A percentile compares a stretch with the other conserved stretches of the same genome.
Conservation (phyloP, 2,797 vertebrate species). For the Cirrhinus mrigala region DNA sequence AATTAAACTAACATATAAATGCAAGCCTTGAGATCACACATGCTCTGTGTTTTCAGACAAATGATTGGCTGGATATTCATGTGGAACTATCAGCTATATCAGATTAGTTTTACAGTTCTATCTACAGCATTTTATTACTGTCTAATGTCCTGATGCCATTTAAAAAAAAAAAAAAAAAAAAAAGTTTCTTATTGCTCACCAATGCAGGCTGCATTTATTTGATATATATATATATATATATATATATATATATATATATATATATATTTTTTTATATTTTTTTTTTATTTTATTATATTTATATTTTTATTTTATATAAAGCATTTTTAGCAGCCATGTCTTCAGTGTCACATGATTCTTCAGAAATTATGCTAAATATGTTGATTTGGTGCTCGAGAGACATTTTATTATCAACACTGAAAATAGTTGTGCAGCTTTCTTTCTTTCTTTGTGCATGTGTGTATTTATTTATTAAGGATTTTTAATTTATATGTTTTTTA, state of each 20-base stretch:
- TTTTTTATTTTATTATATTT: neutral
- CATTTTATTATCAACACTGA: neutral
- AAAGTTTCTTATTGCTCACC: neutral
- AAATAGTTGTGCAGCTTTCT: neutral
- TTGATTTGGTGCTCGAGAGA: neutral
- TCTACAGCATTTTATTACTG: neutral
- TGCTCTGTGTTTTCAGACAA: neutral
- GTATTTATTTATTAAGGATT: neutral
- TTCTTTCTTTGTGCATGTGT: neutral
- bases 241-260: too few relatives aligned
- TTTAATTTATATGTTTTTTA: neutral
- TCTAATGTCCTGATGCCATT: neutral
- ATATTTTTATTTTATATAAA: neutral
- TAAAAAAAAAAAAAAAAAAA: neutral
- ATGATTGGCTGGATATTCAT: neutral
- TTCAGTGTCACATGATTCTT: neutral
- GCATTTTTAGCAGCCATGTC: neutral
- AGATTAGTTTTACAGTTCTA: neutral
- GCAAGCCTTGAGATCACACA: neutral
- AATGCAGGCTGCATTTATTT: neutral
- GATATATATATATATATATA: too few relatives aligned
- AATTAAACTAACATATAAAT: conserved; percentile 35
- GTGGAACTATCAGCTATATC: too few relatives aligned
- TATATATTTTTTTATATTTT: too few relatives aligned
- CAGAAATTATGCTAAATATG: neutral